These are phyloP conservation scores for Branchinecta sandiegonensis DNA, from an alignment of 2,888 invertebrate species.

Conservation along the genomic window DNA sequence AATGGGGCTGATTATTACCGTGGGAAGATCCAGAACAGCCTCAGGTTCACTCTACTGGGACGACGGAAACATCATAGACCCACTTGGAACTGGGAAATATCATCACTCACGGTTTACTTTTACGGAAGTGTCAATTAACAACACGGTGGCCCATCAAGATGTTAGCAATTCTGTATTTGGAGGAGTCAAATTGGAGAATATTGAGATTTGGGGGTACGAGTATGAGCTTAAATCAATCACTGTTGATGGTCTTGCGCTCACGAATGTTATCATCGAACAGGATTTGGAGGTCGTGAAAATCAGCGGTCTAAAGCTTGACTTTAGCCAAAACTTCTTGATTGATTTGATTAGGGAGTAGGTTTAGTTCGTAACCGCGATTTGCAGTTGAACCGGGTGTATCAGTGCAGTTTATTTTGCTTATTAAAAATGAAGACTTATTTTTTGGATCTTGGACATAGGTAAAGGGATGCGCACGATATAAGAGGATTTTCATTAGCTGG, in stretches of 20 bases:
- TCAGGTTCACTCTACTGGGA: constrained; percentile 3
- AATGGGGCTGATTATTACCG: constrained; percentile 4
- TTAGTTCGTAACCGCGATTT: no score
- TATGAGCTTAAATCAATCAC: not conserved
- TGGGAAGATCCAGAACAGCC: constrained; percentile 4
- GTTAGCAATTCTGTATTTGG: not conserved
- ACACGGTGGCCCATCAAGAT: not conserved
- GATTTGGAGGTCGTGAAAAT: no score
- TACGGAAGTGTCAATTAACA: not conserved
- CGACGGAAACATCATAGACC: not conserved
- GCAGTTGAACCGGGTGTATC: no score
- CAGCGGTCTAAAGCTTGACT: no score
- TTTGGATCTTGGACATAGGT: no score
- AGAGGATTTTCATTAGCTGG: no score
- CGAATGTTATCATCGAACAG: no score
- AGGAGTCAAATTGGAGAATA: not conserved
- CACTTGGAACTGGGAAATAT: constrained; percentile 4
- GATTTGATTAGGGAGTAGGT: no score
- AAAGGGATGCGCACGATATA: no score
- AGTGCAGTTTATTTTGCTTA: no score
- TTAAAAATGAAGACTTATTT: no score
- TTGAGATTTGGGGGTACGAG: constrained; percentile 15
- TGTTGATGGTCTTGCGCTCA: not conserved
- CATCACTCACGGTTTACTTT: not conserved
- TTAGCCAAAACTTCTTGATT: no score